Percentiles rank a stretch among this genome's conserved stretches.
These are phyloP conservation scores for Scortum barcoo DNA, from an alignment of 2,113 vertebrate species.

Conservation along the genomic window DNA sequence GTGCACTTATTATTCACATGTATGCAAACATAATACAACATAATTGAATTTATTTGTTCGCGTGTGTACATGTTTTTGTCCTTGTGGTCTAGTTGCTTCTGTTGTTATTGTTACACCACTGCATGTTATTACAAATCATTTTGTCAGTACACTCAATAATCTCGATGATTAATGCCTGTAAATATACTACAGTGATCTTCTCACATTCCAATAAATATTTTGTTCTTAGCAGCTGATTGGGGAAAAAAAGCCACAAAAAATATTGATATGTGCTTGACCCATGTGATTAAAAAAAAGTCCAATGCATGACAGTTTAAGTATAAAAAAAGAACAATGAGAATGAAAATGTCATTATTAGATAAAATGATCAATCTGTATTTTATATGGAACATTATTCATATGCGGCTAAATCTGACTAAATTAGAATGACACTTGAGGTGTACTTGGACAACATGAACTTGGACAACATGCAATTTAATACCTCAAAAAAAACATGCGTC, in stretches of 20 bases:
- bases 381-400: background rate
- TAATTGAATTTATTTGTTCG: background rate
- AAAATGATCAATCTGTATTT: background rate
- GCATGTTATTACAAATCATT: slow-evolving; percentile 1
- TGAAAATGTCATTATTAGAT: background rate
- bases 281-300: background rate
- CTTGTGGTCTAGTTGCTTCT: background rate
- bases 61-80: background rate
- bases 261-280: background rate
- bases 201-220: background rate
- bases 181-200: background rate
- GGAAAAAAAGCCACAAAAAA: background rate
- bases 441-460: no score
- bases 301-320: background rate
- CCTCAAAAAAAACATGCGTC: no score
- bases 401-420: no score
- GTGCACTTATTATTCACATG: background rate
- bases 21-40: background rate
- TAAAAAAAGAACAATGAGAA: background rate
- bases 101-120: background rate
- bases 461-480: no score
- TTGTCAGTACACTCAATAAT: background rate
- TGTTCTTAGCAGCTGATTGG: background rate
- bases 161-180: background rate
- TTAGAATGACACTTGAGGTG: no score